Percentiles rank a stretch among this genome's conserved stretches.
phyloP scores from a whole-genome alignment of 2,888 invertebrate genomes.

The Lithophane semibrunnea region DNA sequence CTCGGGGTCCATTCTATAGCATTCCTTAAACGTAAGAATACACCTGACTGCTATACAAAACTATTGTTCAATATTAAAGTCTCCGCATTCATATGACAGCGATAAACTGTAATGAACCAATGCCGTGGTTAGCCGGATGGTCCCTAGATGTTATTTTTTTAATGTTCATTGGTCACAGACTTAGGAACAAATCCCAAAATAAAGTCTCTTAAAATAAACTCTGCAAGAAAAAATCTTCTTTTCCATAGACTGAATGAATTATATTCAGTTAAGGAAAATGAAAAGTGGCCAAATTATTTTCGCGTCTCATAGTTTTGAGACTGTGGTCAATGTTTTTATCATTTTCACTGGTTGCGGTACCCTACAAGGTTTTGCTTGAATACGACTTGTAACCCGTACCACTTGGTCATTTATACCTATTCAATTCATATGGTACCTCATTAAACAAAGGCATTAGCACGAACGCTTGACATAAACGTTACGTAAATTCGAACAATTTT shows the following conservation, averaged over 20 bases:
- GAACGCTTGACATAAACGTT: neutral
- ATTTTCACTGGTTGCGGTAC: neutral
- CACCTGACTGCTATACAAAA: slow-evolving; percentile 23
- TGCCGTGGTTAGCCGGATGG: slow-evolving; percentile 10
- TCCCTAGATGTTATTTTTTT: neutral
- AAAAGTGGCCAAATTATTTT: neutral
- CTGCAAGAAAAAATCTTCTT: neutral
- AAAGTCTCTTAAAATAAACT: too few species aligned
- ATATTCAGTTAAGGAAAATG: neutral
- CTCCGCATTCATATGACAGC: neutral
- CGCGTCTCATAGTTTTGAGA: neutral
- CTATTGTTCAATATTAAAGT: slow-evolving; percentile 9
- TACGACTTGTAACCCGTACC: neutral
- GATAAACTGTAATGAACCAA: slow-evolving; percentile 24
- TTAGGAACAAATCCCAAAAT: neutral
- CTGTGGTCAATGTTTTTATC: neutral
- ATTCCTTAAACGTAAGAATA: slow-evolving; percentile 38
- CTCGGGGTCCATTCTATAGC: slow-evolving; percentile 25
- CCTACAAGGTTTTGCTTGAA: too few species aligned
- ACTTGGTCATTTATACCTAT: neutral
- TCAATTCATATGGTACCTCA: neutral
- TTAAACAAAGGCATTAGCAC: too few species aligned
- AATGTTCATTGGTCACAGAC: neutral
- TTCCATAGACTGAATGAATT: neutral
- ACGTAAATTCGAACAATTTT: neutral